Base-by-base conservation (phyloP, 2,113 vertebrate species). In the Noturus placidus region DNA sequence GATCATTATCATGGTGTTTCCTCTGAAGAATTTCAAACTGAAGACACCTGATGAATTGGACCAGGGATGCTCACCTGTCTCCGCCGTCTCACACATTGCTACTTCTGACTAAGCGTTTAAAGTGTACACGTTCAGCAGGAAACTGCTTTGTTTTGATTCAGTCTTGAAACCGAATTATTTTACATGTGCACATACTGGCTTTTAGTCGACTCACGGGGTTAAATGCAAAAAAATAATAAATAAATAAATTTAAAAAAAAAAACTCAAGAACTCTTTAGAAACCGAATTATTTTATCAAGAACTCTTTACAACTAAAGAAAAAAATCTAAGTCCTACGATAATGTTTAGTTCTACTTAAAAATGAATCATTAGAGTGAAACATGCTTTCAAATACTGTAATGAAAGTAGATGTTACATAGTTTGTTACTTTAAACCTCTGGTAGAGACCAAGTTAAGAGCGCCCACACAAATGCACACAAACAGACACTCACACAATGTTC, bases 381-480 rank as follows among this genome's bases (percentile, higher is more conserved):
- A 38, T 3, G 69, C 9, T 46, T 22, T 46, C 20, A 46, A 27
- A 76, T 25, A 27, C 38, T 38, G 69, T 20, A 19, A 70, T 19
- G 0, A 35, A 19, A 70, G 33, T 70, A 70, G 6, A 4, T 67
- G 65, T 67, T 67, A 30, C 11, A 30, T 30, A 33, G 13, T 67
- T 30, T 30, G 15, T 70, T 70, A 70, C 33, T 70, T 35, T 70
- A 20, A 35, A 35, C 67, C 30, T 5, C 15, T 22, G n/a, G 20
- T 22, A 61, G 38, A 65, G 42, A 52, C 8, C 30, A 63, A 77
- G 72, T 63, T 78, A 46, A 30, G 57, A 65, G 27, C n/a, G 30
- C 84, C 84, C 56, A 79, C 74, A 65, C 15, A 77, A 61, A 86
- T 52, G 80, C 38, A 19, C 13, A 42, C 33, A n/a, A n/a, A 6